Evolutionary conservation across 2,113 vertebrate species (phyloP), one percentile per base, ranked within the genome.

Genomic region (Urocolius indicus): DNA sequence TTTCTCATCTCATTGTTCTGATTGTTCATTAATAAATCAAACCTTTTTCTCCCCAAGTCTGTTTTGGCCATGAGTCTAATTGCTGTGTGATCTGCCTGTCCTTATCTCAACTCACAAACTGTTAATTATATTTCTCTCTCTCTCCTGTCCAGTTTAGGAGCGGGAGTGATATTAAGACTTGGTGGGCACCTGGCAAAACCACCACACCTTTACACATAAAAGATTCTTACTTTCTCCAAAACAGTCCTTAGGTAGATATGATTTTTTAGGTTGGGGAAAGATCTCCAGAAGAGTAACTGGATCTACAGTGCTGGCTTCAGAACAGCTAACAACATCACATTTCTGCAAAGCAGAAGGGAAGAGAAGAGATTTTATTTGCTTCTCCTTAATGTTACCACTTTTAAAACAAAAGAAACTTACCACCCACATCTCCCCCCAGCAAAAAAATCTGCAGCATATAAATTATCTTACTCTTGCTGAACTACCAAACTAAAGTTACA

Each of bases 301-400:
- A 81, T 99, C 99, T 91, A 99, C 98, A 0, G 99, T 99, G 96
- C 99, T 99, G 89, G 98, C 98, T 84, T 99, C 99, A 52, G 99
- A 99, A 36, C 98, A 91, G 62, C 98, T 98, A 76, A 93, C 34
- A 13, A 75, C 62, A 72, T 98, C 98, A 48, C 89, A 97, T 89
- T 98, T 98, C 97, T 98, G 90, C 48, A 90, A 3, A 73, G 16
- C 21, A 91, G 32, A 93, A 94, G 34, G 41, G 54, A 11, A 87
- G 69, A 94, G 16, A 48, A 27, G 10, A 54, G 0, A 66, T 54
- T 18, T 55, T 48, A 79, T 29, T 74, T 86, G 19, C 5, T 85
- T 87, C 62, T 52, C 36, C 24, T 78, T 34, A 69, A 59, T 46
- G 11, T 16, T 61, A 84, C 8, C 6, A 87, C 17, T 23, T 15